A percentile compares a stretch with the other conserved stretches of the same genome.
phyloP scores from a whole-genome alignment of 2,888 invertebrate genomes.

The Drosophila neoperkinsi region DNA sequence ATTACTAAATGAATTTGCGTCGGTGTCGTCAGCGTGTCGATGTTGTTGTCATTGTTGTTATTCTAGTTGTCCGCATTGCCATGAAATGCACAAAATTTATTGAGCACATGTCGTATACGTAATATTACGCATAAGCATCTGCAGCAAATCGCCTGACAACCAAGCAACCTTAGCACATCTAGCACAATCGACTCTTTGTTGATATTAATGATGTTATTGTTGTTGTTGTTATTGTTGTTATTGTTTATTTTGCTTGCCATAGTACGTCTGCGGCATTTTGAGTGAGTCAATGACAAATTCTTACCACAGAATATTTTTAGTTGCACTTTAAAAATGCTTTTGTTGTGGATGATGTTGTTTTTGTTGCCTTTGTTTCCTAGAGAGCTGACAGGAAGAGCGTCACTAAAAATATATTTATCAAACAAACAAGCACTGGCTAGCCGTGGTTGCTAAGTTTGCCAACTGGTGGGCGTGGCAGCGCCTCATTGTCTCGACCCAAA shows the following conservation, averaged over 20 bases:
- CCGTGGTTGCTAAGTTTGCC: neutral
- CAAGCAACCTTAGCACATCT: conserved; percentile 9
- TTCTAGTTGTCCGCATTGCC: conserved; percentile 49
- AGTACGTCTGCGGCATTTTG: conserved; percentile 36
- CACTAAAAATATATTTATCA: conserved; percentile 48
- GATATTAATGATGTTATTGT: conserved; percentile 19
- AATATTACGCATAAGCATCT: conserved; percentile 42
- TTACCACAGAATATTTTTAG: conserved; percentile 63
- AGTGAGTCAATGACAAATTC: conserved; percentile 33
- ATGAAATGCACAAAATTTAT: conserved; percentile 70
- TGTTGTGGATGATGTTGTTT: neutral
- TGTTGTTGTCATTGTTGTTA: conserved; percentile 6
- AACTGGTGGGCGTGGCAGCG: conserved; percentile 6
- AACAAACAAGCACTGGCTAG: conserved; percentile 11
- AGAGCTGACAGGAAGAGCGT: conserved; percentile 14
- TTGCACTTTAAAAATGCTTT: conserved; percentile 55
- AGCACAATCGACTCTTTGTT: neutral
- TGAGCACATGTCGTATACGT: conserved; percentile 66
- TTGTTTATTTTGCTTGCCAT: neutral
- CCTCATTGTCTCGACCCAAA: conserved; percentile 26
- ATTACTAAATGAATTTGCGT: conserved; percentile 39
- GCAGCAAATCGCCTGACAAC: conserved; percentile 23
- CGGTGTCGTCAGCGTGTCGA: conserved; percentile 11
- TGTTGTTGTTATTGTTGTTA: conserved; percentile 22
- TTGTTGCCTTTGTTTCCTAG: conserved; percentile 2